These are phyloP conservation scores for Belonocnema kinseyi DNA, from an alignment of 1,140 invertebrate species.

Conservation along the genomic window DNA sequence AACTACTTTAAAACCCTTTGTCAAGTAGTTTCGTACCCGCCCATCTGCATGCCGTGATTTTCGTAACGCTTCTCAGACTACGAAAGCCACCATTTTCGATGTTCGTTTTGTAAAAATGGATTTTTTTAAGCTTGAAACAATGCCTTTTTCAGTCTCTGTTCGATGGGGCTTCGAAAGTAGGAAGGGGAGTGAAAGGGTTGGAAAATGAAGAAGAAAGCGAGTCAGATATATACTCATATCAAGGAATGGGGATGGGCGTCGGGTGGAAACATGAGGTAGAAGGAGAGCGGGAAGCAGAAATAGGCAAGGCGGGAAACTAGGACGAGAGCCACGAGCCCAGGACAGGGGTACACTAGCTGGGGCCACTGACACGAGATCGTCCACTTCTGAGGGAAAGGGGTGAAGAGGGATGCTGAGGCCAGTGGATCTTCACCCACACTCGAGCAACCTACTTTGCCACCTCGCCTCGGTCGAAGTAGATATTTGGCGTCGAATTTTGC, in stretches of 20 bases:
- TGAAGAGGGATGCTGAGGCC: conserved; percentile 39
- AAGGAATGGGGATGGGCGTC: background rate
- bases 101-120: too few relatives aligned
- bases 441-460: conserved; percentile 59
- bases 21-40: too few relatives aligned
- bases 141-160: too few relatives aligned
- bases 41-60: too few relatives aligned
- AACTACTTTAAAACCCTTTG: too few relatives aligned
- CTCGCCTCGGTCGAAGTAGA: conserved; percentile 20
- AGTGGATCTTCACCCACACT: conserved; percentile 51
- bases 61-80: too few relatives aligned
- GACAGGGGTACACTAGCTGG: conserved; percentile 58
- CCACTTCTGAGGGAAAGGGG: conserved; percentile 52
- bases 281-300: conserved; percentile 40
- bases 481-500: conserved; percentile 26
- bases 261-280: conserved; percentile 20
- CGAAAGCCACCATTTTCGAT: too few relatives aligned
- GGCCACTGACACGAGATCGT: conserved; percentile 62
- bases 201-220: conserved; percentile 19
- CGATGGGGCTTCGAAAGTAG: background rate
- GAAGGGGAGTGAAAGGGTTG: background rate
- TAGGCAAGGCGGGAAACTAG: conserved; percentile 52
- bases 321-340: conserved; percentile 61
- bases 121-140: too few relatives aligned
- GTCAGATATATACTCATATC: background rate